Base-by-base conservation (phyloP, 2,888 invertebrate genomes). In the Chaetoderma sp. region DNA sequence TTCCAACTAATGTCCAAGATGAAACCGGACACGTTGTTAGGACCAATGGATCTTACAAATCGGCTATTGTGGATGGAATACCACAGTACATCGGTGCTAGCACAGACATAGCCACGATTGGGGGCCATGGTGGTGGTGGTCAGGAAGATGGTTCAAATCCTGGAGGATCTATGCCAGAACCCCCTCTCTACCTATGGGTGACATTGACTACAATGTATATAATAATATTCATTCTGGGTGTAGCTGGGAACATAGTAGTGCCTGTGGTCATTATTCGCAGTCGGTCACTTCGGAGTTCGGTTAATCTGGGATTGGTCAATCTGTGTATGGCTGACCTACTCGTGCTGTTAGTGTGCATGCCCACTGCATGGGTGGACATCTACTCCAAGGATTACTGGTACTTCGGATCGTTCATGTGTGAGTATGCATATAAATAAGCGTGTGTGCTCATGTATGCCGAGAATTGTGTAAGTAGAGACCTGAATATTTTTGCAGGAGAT, bases 361-460 rank as follows among this genome's bases (percentile, higher is more conserved):
- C 78, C 1, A 71, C 76, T 6, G 75, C 72, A 0, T 64, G 75
- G 8, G 72, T 70, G 27, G 78, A 78, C 28, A 60, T 76, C 6
- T 75, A 71, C 54, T 62, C 74, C 0, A 73, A 71, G 42, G 73
- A 73, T 42, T 70, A 67, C 6, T 78, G 78, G 78, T 72, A 74
- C 36, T 74, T 78, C 33, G 78, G 78, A 23, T 61, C 70, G 55
- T 58, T 67, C 21, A 74, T 78, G 75, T 78, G 78, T 78, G 72
- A 78, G 78, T 75, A 62, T 16, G 3, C 39, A n/a, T n/a, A n/a
- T n/a, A 36, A 36, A n/a, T n/a, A n/a, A n/a, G n/a, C n/a, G n/a
- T n/a, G n/a, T n/a, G n/a, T n/a, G n/a, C n/a, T n/a, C n/a, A n/a
- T n/a, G n/a, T n/a, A n/a, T n/a, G n/a, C n/a, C n/a, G n/a, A n/a